Evolutionary conservation across 2,888 invertebrate genomes (phyloP), one percentile per base, ranked within the genome.

Genomic region (Eupithecia exiguata): DNA sequence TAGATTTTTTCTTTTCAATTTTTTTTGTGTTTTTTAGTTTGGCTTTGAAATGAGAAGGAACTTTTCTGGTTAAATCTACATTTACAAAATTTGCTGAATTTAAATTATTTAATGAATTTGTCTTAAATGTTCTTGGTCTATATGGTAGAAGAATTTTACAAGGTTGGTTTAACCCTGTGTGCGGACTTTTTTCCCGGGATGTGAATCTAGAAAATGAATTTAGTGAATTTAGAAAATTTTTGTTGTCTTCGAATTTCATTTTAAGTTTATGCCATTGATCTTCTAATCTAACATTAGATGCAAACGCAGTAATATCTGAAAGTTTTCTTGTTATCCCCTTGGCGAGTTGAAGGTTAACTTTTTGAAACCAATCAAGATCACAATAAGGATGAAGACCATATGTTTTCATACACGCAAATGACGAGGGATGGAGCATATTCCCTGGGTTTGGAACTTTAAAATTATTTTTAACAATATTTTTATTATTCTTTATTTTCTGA

Each of bases 81-180:
- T 53, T 53, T 21, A 21, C 49, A 53, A 21, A 10, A 10, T 36
- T n/a, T 1, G 4, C 12, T 38, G n/a, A 12, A 21, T 5, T n/a
- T n/a, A 36, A 12, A 38, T 65, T 65, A 38, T 30, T 65, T 36
- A 38, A 38, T n/a, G 63, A 65, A n/a, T n/a, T 65, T 3, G 35
- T 65, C 36, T 65, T 38, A 65, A n/a, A 65, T 36, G 10, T 14
- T 46, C 43, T 43, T 25, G 67, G 67, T 46, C 36, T 68, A 66
- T 62, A 61, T n/a, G n/a, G 70, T 36, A 65, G 38, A 38, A 65
- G n/a, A 65, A 65, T 65, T 38, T 38, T n/a, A 12, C 63, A 65
- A 38, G 63, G 9, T 36, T 38, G 58, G 25, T 14, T 58, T 58
- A 58, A 58, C 10, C 25, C 38, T n/a, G 63, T 65, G 30, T 36